Evolutionary conservation across 2,888 invertebrate species (phyloP).

Genomic region (Eupithecia insigniata): DNA sequence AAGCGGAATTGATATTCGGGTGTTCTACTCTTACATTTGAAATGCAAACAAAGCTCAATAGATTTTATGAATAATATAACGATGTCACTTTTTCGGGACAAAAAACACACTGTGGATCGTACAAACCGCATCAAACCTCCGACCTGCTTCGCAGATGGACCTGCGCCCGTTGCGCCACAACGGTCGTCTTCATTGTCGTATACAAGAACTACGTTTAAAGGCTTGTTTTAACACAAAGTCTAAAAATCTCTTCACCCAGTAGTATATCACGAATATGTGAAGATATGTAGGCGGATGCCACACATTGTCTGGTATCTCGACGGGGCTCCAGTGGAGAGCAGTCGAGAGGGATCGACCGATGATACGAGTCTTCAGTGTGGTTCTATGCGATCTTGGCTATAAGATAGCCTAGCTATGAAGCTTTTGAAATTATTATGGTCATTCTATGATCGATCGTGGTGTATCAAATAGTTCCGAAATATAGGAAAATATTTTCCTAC

Average conservation of each 20-base stretch:
- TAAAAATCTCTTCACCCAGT: neutral
- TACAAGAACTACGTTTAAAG: neutral
- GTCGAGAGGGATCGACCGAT: slow-evolving; percentile 18
- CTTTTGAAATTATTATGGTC: neutral
- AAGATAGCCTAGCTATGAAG: neutral
- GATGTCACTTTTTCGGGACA: too few relatives aligned
- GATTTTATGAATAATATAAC: too few relatives aligned
- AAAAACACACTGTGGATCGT: too few relatives aligned
- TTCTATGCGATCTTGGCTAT: neutral
- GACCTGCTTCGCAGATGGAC: too few relatives aligned
- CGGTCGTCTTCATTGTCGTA: too few relatives aligned
- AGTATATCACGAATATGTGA: slow-evolving; percentile 28
- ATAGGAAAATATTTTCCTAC: neutral
- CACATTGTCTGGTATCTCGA: slow-evolving; percentile 25
- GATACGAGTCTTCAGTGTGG: neutral
- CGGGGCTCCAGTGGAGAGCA: slow-evolving; percentile 21
- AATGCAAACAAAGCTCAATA: too few relatives aligned
- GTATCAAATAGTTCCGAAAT: neutral
- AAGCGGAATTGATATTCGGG: too few relatives aligned
- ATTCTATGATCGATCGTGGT: neutral
- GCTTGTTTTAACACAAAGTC: neutral
- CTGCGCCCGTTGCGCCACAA: too few relatives aligned
- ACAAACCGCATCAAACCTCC: too few relatives aligned
- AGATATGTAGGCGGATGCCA: slow-evolving; percentile 22
- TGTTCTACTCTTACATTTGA: too few relatives aligned